Evolutionary conservation across 2,113 vertebrate species (phyloP), one percentile per base, ranked within the genome.

Genomic region (Leucosticte australis): DNA sequence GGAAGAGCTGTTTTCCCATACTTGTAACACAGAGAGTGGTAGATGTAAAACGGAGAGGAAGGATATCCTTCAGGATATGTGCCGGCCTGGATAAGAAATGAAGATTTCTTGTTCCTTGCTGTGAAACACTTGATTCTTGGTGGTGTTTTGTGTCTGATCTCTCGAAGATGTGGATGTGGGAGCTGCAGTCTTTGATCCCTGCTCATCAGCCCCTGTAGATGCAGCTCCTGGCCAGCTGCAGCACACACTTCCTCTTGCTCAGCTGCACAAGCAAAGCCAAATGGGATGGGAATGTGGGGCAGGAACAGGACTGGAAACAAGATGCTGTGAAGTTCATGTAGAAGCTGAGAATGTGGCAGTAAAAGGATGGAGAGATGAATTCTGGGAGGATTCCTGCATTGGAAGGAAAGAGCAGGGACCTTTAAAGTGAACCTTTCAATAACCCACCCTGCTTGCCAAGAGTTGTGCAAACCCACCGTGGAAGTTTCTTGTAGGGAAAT

Each of bases 381-480:
- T 74, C 22, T 24, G 47, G 49, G 65, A 63, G 7, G 21, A 30
- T 81, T 84, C 64, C 20, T 59, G 0, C 20, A 10, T 7, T 39
- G 78, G 13, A 35, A 85, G 44, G 27, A 49, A 53, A 62, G 30
- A 46, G 5, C 46, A 52, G 57, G 30, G 35, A 24, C 8, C 6
- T 41, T 44, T 50, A 4, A 35, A 73, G 24, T 11, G 15, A 75
- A 44, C n/a, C 30, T 59, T 47, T 63, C 22, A 15, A 6, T 46
- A 81, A 39, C 47, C 28, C 42, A 27, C 30, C 28, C 44, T 5
- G 0, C 28, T 50, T 78, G 57, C 44, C 47, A 19, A 14, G 76
- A 79, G 53, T 24, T 55, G 27, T 42, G 63, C 33, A 30, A 47
- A 28, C 64, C 24, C 3, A 1, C 0, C 0, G 1, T 50, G 49